phyloP scores from a whole-genome alignment of 2,888 invertebrate genomes.

The Melipona bicolor region DNA sequence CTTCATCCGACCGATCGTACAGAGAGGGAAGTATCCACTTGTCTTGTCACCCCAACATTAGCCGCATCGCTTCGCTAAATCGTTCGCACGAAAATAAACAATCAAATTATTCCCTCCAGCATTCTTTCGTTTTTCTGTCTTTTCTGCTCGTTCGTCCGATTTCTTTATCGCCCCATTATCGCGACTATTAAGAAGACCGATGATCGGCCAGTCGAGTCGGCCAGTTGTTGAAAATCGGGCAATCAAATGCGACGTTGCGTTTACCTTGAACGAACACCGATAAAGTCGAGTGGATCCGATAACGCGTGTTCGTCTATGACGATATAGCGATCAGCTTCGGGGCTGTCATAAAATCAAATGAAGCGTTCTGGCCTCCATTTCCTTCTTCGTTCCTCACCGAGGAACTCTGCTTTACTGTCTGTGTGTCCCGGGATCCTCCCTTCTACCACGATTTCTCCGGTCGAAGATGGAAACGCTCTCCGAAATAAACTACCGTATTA shows the following conservation, averaged over 20 bases:
- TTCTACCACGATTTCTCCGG: background rate
- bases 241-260: slow-evolving; percentile 56
- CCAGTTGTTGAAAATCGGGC: slow-evolving; percentile 34
- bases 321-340: slow-evolving; percentile 49
- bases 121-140: background rate
- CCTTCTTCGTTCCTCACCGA: slow-evolving; percentile 24
- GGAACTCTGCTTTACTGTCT: slow-evolving; percentile 25
- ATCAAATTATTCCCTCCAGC: slow-evolving; percentile 53
- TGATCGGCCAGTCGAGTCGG: slow-evolving; percentile 18
- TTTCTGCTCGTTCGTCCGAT: background rate
- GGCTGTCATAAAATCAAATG: slow-evolving; percentile 66
- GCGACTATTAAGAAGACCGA: background rate
- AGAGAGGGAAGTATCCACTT: slow-evolving; percentile 81
- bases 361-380: slow-evolving; percentile 59
- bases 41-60: slow-evolving; percentile 76
- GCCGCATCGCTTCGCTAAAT: slow-evolving; percentile 69
- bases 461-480: slow-evolving; percentile 16
- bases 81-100: slow-evolving; percentile 76
- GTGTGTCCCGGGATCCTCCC: slow-evolving; percentile 1
- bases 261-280: slow-evolving; percentile 43
- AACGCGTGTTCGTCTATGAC: slow-evolving; percentile 47
- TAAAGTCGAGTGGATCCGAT: slow-evolving; percentile 47
- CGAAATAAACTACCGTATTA: slow-evolving; percentile 15
- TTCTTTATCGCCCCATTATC: background rate
- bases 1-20: slow-evolving; percentile 71